These are phyloP conservation scores for Atherinomorus stipes DNA, from an alignment of 2,113 vertebrate species.

Conservation along the genomic window DNA sequence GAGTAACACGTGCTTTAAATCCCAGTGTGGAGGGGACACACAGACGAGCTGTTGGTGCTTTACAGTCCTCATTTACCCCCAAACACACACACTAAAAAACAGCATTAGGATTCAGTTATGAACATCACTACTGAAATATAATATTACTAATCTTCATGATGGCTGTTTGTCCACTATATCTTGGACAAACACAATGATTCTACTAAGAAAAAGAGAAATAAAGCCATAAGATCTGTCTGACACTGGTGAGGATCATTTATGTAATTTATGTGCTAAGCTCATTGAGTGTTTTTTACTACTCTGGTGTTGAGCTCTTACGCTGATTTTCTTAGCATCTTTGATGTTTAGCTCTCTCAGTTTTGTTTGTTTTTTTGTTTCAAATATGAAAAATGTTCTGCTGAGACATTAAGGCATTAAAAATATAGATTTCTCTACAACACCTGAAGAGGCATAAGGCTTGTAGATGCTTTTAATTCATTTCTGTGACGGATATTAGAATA, in stretches of 20 bases:
- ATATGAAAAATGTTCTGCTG: too few species aligned
- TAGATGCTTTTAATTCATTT: conserved; percentile 1
- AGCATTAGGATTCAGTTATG: neutral
- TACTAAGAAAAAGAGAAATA: neutral
- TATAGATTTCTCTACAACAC: too few species aligned
- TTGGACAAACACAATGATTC: neutral
- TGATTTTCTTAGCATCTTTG: conserved; percentile 13
- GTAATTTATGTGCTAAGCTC: conserved; percentile 12
- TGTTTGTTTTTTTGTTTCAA: neutral
- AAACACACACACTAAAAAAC: neutral
- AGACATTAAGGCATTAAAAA: too few species aligned
- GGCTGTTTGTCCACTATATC: neutral
- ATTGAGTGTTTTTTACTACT: neutral
- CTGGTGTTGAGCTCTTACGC: neutral
- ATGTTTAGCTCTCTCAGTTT: neutral
- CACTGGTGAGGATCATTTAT: neutral
- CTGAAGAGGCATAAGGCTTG: neutral
- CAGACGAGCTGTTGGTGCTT: neutral
- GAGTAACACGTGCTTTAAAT: conserved; percentile 16
- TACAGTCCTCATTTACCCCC: neutral
- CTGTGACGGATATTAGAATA: conserved; percentile 17
- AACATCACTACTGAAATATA: conserved; percentile 1
- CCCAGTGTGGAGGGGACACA: neutral
- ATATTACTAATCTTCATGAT: neutral
- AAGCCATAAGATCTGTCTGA: conserved; percentile 7